Evolutionary conservation across 1,140 invertebrate genomes (phyloP), one percentile per base, ranked within the genome.

Genomic region (Diabrotica undecimpunctata): DNA sequence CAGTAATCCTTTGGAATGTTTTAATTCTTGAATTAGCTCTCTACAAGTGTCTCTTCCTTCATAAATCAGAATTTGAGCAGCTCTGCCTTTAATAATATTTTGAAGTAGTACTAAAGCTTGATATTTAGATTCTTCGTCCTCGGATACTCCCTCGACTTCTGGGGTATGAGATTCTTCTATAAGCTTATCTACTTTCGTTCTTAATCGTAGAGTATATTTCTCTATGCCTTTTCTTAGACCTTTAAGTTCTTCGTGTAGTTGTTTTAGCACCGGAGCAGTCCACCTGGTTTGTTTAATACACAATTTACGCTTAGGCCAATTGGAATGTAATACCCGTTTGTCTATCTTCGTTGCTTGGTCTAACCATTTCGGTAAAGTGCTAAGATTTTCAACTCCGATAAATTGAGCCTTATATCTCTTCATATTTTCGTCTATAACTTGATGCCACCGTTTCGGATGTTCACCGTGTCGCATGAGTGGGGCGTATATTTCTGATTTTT

Each of bases 21-120:
- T 83, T 68, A 91, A 73, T 78, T 91, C 88, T 57, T 87, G 80
- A 6, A 90, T 90, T 35, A 91, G 74, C 69, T 90, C 86, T 61
- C 82, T 82, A 25, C 85, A 85, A 63, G 85, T 84, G 53, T 86
- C 82, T 59, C 87, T 83, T 11, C 87, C 88, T 78, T 89, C 85
- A 74, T 83, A 86, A 82, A 90, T 89, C 89, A 87, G 78, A 69
- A 82, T 85, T 75, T 91, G 89, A 12, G 87, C 82, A 46, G 88
- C 87, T 51, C 88, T 77, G 36, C 89, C 89, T 66, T 85, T 78
- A 11, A 91, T 80, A 5, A 90, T 75, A 71, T 83, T 86, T 73
- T 91, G 88, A 61, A 91, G 73, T 69, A 84, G 79, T 10, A 86
- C 79, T 11, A 84, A 79, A 4, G 84, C 81, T 64, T 87, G 82